Conservation (phyloP, 2,113 vertebrate genomes). For the Ellobius talpinus region DNA sequence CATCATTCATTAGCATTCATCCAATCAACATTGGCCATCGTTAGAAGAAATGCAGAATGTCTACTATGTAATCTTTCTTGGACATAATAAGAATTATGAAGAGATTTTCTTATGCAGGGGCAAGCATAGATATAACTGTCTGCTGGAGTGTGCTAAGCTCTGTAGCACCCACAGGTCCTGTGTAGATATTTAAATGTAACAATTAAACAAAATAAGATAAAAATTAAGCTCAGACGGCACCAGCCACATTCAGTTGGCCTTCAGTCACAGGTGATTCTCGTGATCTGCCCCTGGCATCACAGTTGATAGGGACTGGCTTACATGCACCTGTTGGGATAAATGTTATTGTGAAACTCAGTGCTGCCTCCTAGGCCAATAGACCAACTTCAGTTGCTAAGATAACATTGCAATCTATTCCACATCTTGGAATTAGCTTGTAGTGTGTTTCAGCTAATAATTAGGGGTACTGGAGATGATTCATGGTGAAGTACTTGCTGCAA, state of each 20-base stretch:
- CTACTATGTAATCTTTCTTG: not conserved
- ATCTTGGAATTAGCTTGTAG: no score
- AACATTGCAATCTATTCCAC: no score
- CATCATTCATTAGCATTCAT: not conserved
- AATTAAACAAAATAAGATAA: not conserved
- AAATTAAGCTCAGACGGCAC: not conserved
- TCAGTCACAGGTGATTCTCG: fast-evolving
- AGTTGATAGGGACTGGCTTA: fast-evolving
- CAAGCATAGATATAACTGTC: not conserved
- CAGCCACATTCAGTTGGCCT: not conserved
- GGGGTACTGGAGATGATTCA: not conserved
- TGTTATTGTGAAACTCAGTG: fast-evolving
- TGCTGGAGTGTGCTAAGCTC: not conserved
- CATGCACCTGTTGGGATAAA: fast-evolving
- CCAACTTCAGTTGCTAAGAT: not conserved
- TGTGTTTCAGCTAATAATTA: not conserved
- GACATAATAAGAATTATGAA: not conserved
- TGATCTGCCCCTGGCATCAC: fast-evolving
- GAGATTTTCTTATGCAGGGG: not conserved
- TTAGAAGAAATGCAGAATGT: not conserved
- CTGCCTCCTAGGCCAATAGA: not conserved
- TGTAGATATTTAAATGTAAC: not conserved
- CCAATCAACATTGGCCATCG: not conserved
- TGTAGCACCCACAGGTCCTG: no score
- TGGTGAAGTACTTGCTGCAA: not conserved